These are phyloP conservation scores for Aplodontia rufa DNA, from an alignment of 2,113 vertebrate genomes.

Conservation along the genomic window DNA sequence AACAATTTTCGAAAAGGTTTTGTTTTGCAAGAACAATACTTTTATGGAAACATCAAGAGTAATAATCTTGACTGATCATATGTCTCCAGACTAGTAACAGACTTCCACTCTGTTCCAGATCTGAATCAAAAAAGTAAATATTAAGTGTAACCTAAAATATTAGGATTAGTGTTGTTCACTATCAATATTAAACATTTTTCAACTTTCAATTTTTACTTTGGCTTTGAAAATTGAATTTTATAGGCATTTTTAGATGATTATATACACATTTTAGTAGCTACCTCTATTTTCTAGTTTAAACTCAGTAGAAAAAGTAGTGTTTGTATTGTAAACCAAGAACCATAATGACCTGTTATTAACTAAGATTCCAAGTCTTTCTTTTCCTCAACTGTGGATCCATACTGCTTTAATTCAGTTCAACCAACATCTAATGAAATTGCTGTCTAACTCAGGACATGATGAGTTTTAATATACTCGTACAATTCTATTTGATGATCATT, in stretches of 20 bases:
- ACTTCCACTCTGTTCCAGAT: not conserved
- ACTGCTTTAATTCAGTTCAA: conserved; percentile 40
- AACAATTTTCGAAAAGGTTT: conserved; percentile 39
- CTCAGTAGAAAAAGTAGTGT: not conserved
- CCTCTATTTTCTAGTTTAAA: conserved; percentile 46
- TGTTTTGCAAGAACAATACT: conserved; percentile 38
- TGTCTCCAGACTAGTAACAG: not conserved
- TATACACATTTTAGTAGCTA: conserved; percentile 19
- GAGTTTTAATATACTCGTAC: conserved; percentile 37
- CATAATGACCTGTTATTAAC: conserved; percentile 44
- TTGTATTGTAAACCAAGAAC: conserved; percentile 14
- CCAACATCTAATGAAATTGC: conserved; percentile 55
- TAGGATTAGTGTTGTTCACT: not conserved
- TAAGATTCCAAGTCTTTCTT: conserved; percentile 44
- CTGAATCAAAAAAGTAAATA: conserved; percentile 33
- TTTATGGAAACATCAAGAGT: conserved; percentile 47
- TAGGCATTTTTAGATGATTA: not conserved
- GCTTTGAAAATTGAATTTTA: conserved; percentile 14
- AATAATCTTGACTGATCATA: not conserved
- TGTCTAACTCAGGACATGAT: conserved; percentile 30
- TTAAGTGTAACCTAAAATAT: not conserved
- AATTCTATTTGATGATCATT: conserved; percentile 29
- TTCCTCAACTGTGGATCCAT: conserved; percentile 11
- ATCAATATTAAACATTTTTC: not conserved
- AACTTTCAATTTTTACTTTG: conserved; percentile 1